Conservation (phyloP, 1,140 invertebrate genomes). For the Leptopilina boulardi region DNA sequence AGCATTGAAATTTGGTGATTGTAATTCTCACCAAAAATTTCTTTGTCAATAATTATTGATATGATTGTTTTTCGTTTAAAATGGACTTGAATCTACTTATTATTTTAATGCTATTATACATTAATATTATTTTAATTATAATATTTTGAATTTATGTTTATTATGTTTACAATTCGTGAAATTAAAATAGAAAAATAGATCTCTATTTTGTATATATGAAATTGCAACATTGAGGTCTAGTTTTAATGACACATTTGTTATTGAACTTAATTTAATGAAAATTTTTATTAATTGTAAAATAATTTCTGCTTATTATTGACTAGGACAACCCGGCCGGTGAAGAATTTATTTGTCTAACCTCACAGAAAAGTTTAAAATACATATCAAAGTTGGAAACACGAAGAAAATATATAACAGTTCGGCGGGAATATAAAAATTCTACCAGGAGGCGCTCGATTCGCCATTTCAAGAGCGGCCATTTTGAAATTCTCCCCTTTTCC, state of each 20-base stretch:
- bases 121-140: too few species aligned
- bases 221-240: neutral
- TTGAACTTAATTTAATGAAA: neutral
- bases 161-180: too few species aligned
- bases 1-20: conserved; percentile 5
- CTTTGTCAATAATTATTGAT: neutral
- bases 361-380: conserved; percentile 10
- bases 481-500: conserved; percentile 51
- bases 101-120: too few species aligned
- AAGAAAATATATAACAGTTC: conserved; percentile 39
- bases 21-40: neutral
- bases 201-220: too few species aligned
- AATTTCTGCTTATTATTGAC: neutral
- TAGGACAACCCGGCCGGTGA: conserved; percentile 24
- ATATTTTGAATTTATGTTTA: too few species aligned
- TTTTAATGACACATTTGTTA: neutral
- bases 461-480: conserved; percentile 60
- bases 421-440: conserved; percentile 71
- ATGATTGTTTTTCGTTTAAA: neutral
- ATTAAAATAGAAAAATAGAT: too few species aligned
- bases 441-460: conserved; percentile 69
- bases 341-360: conserved; percentile 27
- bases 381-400: conserved; percentile 6
- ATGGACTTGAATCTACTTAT: too few species aligned
- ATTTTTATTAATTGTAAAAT: neutral